Percentiles rank a stretch among this genome's conserved stretches.
Conservation (phyloP, 2,797 vertebrate species). For the Arrhamphus sclerolepis region DNA sequence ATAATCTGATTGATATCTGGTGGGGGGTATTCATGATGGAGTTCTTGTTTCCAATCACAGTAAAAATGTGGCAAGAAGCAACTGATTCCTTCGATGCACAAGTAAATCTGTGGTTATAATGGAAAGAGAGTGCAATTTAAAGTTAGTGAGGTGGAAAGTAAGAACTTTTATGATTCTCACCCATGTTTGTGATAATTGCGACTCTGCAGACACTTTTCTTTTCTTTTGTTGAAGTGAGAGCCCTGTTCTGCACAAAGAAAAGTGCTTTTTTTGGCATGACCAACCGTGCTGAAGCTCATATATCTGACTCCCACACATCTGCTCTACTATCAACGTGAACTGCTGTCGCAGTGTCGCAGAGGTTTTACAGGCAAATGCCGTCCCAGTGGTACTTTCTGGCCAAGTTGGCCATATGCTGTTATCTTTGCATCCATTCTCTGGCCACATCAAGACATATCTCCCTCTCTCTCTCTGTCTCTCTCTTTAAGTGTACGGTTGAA, state of each 20-base stretch:
- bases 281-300: conserved; percentile 40
- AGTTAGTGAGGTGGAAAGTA: too few relatives aligned
- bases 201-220: background rate
- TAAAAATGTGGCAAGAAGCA: too few relatives aligned
- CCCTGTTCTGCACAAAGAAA: conserved; percentile 23
- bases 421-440: conserved; percentile 26
- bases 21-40: too few relatives aligned
- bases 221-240: conserved; percentile 2
- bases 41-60: too few relatives aligned
- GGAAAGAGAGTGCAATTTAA: too few relatives aligned
- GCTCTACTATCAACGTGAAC: conserved; percentile 33
- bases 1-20: too few relatives aligned
- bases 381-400: conserved; percentile 11
- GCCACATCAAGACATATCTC: conserved; percentile 13
- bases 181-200: background rate
- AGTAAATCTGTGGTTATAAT: too few relatives aligned
- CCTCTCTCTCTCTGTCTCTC: background rate
- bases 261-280: conserved; percentile 37
- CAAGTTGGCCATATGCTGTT: conserved; percentile 25
- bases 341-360: conserved; percentile 21
- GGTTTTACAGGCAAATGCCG: conserved; percentile 28
- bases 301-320: conserved; percentile 41
- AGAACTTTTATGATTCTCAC: background rate
- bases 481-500: background rate
- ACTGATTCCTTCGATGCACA: too few relatives aligned